Conservation (phyloP, 2,797 vertebrate species). For the Odontamblyopus lacepedii region DNA sequence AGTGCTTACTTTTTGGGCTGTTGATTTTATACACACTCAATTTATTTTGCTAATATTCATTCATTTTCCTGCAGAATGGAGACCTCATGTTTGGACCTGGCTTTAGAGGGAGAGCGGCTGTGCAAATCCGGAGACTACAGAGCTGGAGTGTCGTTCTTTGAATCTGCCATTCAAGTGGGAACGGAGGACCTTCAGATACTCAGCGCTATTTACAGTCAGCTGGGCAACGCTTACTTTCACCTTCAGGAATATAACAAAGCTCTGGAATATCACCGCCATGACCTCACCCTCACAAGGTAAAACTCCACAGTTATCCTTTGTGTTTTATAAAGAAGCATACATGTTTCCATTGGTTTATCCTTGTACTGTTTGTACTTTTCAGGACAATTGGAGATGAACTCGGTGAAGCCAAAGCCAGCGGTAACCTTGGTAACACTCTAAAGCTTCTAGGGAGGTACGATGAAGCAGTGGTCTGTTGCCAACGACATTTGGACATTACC, state of each 20-base stretch:
- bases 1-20: not conserved
- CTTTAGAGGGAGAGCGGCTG: slow-evolving; percentile 91
- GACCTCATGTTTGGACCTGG: slow-evolving; percentile 93
- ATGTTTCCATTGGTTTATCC: not conserved
- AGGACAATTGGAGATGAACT: slow-evolving; percentile 95
- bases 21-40: not conserved
- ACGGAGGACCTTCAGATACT: slow-evolving; percentile 97
- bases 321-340: too few relatives aligned
- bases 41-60: not conserved
- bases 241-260: slow-evolving; percentile 95
- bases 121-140: slow-evolving; percentile 96
- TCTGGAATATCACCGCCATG: slow-evolving; percentile 92
- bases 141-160: slow-evolving; percentile 91
- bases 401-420: slow-evolving; percentile 95
- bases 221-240: slow-evolving; percentile 98
- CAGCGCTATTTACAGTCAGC: slow-evolving; percentile 98
- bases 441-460: slow-evolving; percentile 94
- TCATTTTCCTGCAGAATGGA: slow-evolving; percentile 85
- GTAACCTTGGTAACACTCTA: slow-evolving; percentile 94
- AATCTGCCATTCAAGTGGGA: slow-evolving; percentile 93
- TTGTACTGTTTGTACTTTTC: slow-evolving; percentile 10
- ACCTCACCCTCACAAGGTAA: slow-evolving; percentile 94
- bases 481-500: slow-evolving; percentile 95
- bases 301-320: slow-evolving; percentile 10
- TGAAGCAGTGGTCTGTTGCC: slow-evolving; percentile 92